Base-by-base conservation (phyloP, 1,140 invertebrate genomes). In the Plutomurus gul region DNA sequence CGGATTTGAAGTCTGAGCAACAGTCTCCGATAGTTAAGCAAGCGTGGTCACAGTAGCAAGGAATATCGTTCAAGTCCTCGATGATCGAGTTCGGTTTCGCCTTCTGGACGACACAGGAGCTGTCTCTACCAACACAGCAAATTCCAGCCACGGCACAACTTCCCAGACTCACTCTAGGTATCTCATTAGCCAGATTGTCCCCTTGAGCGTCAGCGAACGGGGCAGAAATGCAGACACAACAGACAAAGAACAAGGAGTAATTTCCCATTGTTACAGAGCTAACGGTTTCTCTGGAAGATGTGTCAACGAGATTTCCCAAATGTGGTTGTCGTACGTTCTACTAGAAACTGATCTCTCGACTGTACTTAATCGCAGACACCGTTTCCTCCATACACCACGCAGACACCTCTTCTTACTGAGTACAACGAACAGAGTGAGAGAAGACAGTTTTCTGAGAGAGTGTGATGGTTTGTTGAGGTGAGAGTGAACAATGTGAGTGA, bases 31-130 rank as follows among this genome's bases (percentile, higher is more conserved):
- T 88, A 84, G 94, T 94, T 82, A 95, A 88, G 85, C 94, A 95
- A 36, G 93, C 94, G 85, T 95, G 93, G 87, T 95, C 94, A 46
- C 94, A 95, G 85, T 95, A 95, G 85, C 94, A 95, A 0, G 93
- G 93, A 84, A 94, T 94, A 84, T 95, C 93, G 80, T 89, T 91
- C 65, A 93, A 86, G 82, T 92, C 92, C 85, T 94, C 92, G 80
- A 94, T 91, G 82, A 95, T 93, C 18, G 93, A 90, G 85, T 95
- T 94, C 1, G 93, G 93, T 6, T 56, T 18, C 0, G 92, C 91
- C 82, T 94, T 93, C 85, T 94, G 93, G 3, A 94, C 93, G 11
- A 95, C 93, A 87, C 94, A 95, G n/a, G 93, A 92, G 46, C 92
- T 93, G 84, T 95, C 93, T 39, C 94, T 87, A 6, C 93, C 94